Percentiles rank a stretch among this genome's conserved stretches.
Evolutionary conservation across 1,140 invertebrate genomes (phyloP).

Genomic region (Ostrea edulis): DNA sequence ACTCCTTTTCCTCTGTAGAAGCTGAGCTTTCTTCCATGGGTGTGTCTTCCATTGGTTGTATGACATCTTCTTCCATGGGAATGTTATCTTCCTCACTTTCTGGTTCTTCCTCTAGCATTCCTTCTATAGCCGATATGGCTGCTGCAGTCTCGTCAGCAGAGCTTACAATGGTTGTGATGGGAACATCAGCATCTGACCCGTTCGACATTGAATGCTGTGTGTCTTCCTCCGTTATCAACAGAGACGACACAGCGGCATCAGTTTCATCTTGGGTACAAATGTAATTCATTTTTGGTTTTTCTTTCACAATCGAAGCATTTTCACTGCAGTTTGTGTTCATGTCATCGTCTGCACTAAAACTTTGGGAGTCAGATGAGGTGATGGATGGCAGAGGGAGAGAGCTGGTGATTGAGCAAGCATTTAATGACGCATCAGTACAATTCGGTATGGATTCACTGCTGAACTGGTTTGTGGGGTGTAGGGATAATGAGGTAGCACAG

Average conservation of each 20-base stretch:
- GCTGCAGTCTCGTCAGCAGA: constrained; percentile 36
- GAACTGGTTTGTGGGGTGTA: not conserved
- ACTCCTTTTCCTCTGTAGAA: not conserved
- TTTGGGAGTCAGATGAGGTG: not conserved
- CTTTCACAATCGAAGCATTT: constrained; percentile 17
- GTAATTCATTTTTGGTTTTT: constrained; percentile 44
- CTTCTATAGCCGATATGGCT: constrained; percentile 33
- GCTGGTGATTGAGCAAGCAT: constrained; percentile 32
- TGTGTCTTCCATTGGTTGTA: constrained; percentile 17
- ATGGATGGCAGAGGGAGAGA: constrained; percentile 15
- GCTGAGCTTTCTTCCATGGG: not conserved
- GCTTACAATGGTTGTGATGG: constrained; percentile 25
- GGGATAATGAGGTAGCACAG: not conserved
- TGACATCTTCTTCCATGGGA: not conserved
- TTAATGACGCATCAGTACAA: not conserved
- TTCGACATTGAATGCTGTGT: constrained; percentile 16
- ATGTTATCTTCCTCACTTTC: not conserved
- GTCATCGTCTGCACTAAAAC: constrained; percentile 8
- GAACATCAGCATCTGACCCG: constrained; percentile 37
- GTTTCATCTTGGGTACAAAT: constrained; percentile 44
- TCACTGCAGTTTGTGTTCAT: constrained; percentile 11
- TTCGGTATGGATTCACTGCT: constrained; percentile 18
- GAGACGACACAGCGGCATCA: constrained; percentile 40
- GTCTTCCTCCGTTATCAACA: constrained; percentile 35
- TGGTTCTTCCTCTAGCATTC: constrained; percentile 36